phyloP scores from a whole-genome alignment of 2,888 invertebrate species.

The Linyphia triangularis region DNA sequence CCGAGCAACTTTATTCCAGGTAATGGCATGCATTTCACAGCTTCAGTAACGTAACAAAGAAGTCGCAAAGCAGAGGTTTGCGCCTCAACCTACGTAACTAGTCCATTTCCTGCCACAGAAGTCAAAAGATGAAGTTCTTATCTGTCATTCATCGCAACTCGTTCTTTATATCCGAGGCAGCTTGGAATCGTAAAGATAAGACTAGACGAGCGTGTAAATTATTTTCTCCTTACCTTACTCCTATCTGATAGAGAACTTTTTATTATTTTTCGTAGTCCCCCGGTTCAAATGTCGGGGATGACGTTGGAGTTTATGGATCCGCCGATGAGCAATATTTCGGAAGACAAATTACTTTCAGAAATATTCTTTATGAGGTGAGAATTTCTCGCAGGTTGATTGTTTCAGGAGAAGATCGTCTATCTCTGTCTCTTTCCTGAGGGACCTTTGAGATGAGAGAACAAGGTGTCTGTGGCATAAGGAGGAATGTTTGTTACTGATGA shows the following conservation, averaged over 20 bases:
- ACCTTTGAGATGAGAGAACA: background rate
- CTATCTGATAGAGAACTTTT: constrained; percentile 15
- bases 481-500: background rate
- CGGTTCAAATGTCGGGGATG: constrained; percentile 38
- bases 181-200: constrained; percentile 62
- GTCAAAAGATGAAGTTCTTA: constrained; percentile 62
- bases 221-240: constrained; percentile 5
- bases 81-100: constrained; percentile 21
- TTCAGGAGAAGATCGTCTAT: background rate
- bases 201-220: constrained; percentile 53
- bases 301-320: constrained; percentile 31
- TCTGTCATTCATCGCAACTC: constrained; percentile 48
- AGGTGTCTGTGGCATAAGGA: background rate
- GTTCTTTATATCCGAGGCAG: constrained; percentile 49
- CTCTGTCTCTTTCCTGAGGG: background rate
- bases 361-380: background rate
- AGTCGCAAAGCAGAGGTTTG: background rate
- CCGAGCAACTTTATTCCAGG: too few species aligned
- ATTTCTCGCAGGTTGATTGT: background rate
- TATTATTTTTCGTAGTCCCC: background rate
- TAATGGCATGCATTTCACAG: background rate
- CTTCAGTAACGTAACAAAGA: background rate
- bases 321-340: constrained; percentile 33
- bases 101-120: constrained; percentile 36
- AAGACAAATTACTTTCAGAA: constrained; percentile 33